Evolutionary conservation across 2,797 vertebrate species (phyloP).

Genomic region (Crenichthys baileyi): DNA sequence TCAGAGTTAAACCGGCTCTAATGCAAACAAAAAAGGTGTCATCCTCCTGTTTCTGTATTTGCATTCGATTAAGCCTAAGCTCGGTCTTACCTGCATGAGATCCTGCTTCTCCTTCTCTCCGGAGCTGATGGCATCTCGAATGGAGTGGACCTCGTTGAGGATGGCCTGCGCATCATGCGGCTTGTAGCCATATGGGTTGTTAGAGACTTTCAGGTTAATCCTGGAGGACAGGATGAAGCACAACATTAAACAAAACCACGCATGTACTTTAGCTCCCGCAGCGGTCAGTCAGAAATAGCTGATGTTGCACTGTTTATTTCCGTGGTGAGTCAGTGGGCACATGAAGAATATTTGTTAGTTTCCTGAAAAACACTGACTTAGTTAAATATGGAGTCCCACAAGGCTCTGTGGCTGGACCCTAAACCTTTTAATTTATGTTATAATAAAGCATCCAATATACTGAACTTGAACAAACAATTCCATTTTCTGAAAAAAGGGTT

Average conservation of each 20-base stretch:
- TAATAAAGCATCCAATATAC: too few species aligned
- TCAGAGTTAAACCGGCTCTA: not conserved
- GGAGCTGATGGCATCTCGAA: slow-evolving; percentile 92
- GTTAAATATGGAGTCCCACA: not conserved
- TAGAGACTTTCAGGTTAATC: slow-evolving; percentile 95
- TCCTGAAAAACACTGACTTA: too few species aligned
- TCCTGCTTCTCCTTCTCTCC: slow-evolving; percentile 97
- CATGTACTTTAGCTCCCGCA: too few species aligned
- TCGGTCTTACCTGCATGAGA: slow-evolving; percentile 90
- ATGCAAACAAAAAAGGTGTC: slow-evolving; percentile 2
- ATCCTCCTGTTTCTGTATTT: not conserved
- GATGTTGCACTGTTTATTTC: too few species aligned
- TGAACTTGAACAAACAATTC: too few species aligned
- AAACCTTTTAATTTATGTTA: too few species aligned
- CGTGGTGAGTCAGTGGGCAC: too few species aligned
- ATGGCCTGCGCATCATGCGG: slow-evolving; percentile 96
- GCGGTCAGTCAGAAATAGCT: too few species aligned
- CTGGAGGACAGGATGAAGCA: slow-evolving; percentile 62
- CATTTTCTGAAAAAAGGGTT: too few species aligned
- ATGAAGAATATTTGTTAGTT: too few species aligned
- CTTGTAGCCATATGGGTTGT: slow-evolving; percentile 87
- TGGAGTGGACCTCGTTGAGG: slow-evolving; percentile 92
- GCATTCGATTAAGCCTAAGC: not conserved
- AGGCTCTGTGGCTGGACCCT: not conserved
- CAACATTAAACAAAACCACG: not conserved